Base-by-base conservation (phyloP, 2,797 vertebrate species). In the Pangasius macronema region DNA sequence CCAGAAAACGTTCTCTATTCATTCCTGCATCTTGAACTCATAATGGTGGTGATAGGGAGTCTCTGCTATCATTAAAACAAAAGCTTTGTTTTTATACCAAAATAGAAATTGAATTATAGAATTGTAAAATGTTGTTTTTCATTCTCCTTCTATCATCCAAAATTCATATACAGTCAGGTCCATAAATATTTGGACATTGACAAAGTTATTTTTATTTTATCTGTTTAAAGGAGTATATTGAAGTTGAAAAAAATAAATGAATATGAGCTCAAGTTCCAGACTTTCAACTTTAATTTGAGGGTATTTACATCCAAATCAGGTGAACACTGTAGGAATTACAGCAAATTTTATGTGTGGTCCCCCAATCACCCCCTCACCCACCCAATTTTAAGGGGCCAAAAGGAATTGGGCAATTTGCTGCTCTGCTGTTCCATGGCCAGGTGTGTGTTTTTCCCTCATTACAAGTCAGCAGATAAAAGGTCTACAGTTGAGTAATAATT, bases 1-100 rank as follows among this genome's bases (percentile, higher is more conserved):
- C 57, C 39, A 33, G 57, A 85, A 83, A 70, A 22, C 13, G 3
- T 42, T 81, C 14, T 81, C 55, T 42, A 61, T 80, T 84, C 24
- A 68, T 85, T 59, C 39, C 61, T 87, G 89, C 91, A 67, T 73
- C 51, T 88, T 86, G 67, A 84, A 81, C 80, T 89, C 30, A 55
- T 90, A 68, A 84, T 46, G 36, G 3, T 51, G 49, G 4, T 51
- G 33, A 51, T 51, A 49, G 22, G 14, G 53, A 42, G 42, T 18
- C 10, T 67, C 49, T 39, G 46, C 22, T 82, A 42, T 68, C 30
- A 77, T 84, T 65, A 55, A 76, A 86, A 75, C 13, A 51, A 82
- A 80, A 59, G 18, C 51, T 73, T 36, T 30, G 2, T 59, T 70
- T 59, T 81, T 27, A 33, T 7, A 57, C 82, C 11, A 51, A 84